These are phyloP conservation scores for Lasioglossum marginatum DNA, from an alignment of 2,888 invertebrate genomes.

Conservation along the genomic window DNA sequence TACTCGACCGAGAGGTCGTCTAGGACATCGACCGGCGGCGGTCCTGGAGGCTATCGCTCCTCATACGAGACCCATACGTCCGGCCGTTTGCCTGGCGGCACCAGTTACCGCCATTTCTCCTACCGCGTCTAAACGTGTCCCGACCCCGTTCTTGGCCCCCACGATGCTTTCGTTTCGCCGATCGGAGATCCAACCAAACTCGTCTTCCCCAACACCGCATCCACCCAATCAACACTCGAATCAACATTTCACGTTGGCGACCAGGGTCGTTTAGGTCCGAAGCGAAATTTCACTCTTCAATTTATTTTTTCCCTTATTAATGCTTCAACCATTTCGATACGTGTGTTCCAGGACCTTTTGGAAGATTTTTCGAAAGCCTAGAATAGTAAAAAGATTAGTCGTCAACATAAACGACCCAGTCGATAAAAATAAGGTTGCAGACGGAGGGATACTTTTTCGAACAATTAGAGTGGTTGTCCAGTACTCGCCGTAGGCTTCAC, in stretches of 20 bases:
- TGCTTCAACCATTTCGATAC: no score
- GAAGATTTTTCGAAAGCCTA: no score
- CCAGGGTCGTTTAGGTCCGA: no score
- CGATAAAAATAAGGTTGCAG: no score
- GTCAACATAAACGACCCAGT: no score
- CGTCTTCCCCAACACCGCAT: not conserved
- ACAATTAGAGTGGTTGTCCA: not conserved
- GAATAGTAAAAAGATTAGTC: no score
- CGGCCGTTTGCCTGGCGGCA: constrained; percentile 93
- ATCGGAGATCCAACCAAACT: constrained; percentile 20
- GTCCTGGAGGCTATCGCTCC: constrained; percentile 91
- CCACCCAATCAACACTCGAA: not conserved
- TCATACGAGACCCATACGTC: constrained; percentile 92
- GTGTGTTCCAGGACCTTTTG: no score
- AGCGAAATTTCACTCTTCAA: not conserved
- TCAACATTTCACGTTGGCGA: not conserved
- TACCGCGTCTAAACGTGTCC: constrained; percentile 90
- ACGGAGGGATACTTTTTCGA: not conserved
- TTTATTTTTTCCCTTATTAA: not conserved
- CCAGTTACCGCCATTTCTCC: constrained; percentile 93
- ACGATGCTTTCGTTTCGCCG: constrained; percentile 53
- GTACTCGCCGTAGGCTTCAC: not conserved
- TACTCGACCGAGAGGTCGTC: constrained; percentile 90
- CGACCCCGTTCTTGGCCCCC: not conserved
- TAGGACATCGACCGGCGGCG: constrained; percentile 88